Evolutionary conservation across 2,113 vertebrate genomes (phyloP).

Genomic region (Anarrhichthys ocellatus): DNA sequence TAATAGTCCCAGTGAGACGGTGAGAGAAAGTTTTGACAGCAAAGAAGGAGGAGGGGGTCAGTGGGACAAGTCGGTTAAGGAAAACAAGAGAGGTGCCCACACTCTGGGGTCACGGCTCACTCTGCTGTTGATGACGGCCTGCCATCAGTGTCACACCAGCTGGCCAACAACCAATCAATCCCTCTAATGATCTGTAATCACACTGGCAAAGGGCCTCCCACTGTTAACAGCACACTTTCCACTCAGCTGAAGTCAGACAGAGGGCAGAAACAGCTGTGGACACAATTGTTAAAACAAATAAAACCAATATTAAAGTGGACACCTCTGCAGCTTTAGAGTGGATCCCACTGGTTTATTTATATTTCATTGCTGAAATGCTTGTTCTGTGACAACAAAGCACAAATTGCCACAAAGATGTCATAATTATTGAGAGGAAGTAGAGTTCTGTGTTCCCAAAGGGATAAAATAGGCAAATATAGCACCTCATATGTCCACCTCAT

Average conservation of each 20-base stretch:
- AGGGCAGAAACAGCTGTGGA: conserved; percentile 45
- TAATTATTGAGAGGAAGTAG: neutral
- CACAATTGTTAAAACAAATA: conserved; percentile 17
- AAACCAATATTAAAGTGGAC: conserved; percentile 19
- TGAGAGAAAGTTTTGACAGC: conserved; percentile 16
- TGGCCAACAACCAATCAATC: conserved; percentile 70
- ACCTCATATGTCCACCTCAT: neutral
- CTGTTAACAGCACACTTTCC: conserved; percentile 38
- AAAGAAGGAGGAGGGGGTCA: conserved; percentile 25
- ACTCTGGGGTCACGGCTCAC: conserved; percentile 43
- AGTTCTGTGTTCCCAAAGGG: conserved; percentile 23
- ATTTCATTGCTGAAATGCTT: conserved; percentile 20
- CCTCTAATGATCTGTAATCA: conserved; percentile 70
- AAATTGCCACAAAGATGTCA: conserved; percentile 34
- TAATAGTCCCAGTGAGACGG: conserved; percentile 16
- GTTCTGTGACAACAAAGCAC: conserved; percentile 42
- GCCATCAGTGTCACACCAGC: conserved; percentile 63
- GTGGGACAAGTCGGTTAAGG: conserved; percentile 35
- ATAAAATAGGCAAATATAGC: conserved; percentile 30
- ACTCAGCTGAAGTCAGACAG: conserved; percentile 34
- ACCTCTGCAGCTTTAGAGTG: conserved; percentile 15
- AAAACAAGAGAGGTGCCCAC: conserved; percentile 24
- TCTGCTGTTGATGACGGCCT: conserved; percentile 50
- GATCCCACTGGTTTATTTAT: conserved; percentile 31
- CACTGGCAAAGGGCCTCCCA: conserved; percentile 27